A percentile compares a stretch with the other conserved stretches of the same genome.
These are phyloP conservation scores for Latrodectus hesperus DNA, from an alignment of 2,888 invertebrate species.

Conservation along the genomic window DNA sequence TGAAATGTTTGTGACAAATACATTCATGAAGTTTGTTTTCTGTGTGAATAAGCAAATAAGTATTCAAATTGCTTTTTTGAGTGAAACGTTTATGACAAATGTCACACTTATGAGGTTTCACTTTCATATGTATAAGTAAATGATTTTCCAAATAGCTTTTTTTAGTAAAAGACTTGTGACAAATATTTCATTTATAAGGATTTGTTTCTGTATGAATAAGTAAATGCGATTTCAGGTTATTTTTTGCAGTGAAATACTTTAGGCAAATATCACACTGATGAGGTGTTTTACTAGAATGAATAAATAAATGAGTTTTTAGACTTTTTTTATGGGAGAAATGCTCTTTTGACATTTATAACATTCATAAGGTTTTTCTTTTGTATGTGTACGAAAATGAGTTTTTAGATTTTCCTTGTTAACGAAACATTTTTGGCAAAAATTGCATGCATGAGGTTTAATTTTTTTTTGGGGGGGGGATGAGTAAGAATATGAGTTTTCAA, in stretches of 20 bases:
- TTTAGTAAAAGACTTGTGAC: too few relatives aligned
- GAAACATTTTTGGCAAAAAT: slow-evolving; percentile 75
- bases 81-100: slow-evolving; percentile 74
- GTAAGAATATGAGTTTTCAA: slow-evolving; percentile 75
- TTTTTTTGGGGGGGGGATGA: too few relatives aligned
- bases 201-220: too few relatives aligned
- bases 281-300: too few relatives aligned
- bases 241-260: too few relatives aligned
- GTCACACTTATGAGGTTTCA: slow-evolving; percentile 78
- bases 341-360: neutral
- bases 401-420: neutral
- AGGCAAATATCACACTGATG: too few relatives aligned
- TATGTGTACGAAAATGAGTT: slow-evolving; percentile 77
- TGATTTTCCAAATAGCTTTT: too few relatives aligned
- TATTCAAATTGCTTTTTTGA: neutral
- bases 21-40: slow-evolving; percentile 4
- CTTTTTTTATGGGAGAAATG: neutral
- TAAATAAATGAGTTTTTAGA: neutral
- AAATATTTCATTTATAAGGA: too few relatives aligned
- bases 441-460: slow-evolving; percentile 77
- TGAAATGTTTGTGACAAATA: neutral
- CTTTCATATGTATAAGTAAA: slow-evolving; percentile 69
- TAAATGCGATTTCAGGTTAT: too few relatives aligned
- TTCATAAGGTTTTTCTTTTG: slow-evolving; percentile 40
- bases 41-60: neutral